Evolutionary conservation across 2,113 vertebrate genomes (phyloP).

Genomic region (Dendrocopos noguchii): DNA sequence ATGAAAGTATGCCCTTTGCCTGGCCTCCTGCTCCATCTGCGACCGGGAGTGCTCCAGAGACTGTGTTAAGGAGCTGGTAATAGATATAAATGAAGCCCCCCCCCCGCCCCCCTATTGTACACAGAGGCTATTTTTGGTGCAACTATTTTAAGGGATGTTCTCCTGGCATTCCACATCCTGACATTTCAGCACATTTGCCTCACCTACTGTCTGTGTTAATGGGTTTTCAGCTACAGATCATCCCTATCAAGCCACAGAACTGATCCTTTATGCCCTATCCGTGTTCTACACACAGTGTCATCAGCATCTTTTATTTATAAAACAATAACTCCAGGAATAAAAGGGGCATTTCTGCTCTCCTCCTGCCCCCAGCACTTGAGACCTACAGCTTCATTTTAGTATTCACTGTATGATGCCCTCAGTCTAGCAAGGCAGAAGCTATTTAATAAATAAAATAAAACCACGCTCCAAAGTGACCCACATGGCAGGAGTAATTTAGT

Average conservation of each 20-base stretch:
- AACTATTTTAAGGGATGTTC: conserved; percentile 75
- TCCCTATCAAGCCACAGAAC: conserved; percentile 69
- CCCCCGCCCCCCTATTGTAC: neutral
- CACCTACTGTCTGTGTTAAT: conserved; percentile 70
- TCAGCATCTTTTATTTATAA: conserved; percentile 62
- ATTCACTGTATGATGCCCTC: neutral
- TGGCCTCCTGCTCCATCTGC: neutral
- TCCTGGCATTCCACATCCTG: conserved; percentile 74
- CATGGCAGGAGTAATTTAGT: conserved; percentile 55
- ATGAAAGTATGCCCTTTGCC: neutral
- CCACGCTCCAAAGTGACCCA: conserved; percentile 63
- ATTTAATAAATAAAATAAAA: conserved; percentile 67
- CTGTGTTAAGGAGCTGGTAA: conserved; percentile 49
- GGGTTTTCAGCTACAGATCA: conserved; percentile 72
- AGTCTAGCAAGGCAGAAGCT: conserved; percentile 26
- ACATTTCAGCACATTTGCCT: conserved; percentile 75
- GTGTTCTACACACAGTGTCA: conserved; percentile 19
- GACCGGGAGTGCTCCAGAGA: neutral
- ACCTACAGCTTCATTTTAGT: conserved; percentile 8
- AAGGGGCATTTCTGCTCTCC: neutral
- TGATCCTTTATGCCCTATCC: conserved; percentile 57
- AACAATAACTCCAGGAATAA: conserved; percentile 49
- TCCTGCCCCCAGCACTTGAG: neutral
- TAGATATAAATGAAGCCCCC: conserved; percentile 53
- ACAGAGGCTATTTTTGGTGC: conserved; percentile 69